Evolutionary conservation across 2,888 invertebrate genomes (phyloP).

Genomic region (Acanthosepion lycidas): DNA sequence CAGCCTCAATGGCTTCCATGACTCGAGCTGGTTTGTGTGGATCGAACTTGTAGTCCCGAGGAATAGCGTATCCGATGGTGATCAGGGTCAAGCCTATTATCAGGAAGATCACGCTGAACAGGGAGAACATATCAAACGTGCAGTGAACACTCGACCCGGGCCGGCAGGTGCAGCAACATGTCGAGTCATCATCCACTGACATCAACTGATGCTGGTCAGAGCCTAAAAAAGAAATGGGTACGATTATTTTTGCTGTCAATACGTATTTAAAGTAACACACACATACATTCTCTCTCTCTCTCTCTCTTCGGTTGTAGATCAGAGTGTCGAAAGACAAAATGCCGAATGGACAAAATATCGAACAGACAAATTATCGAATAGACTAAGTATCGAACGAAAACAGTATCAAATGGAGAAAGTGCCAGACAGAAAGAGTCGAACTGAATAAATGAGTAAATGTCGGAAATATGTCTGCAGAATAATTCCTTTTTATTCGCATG

Average conservation of each 20-base stretch:
- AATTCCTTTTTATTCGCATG: too few relatives aligned
- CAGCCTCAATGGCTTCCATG: conserved; percentile 20
- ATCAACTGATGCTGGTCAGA: background rate
- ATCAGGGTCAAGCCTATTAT: conserved; percentile 58
- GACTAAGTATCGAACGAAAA: too few relatives aligned
- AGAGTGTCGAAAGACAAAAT: too few relatives aligned
- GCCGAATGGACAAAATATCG: too few relatives aligned
- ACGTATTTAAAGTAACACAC: background rate
- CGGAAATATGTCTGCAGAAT: too few relatives aligned
- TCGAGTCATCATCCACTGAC: background rate
- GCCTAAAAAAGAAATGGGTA: background rate
- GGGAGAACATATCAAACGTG: background rate
- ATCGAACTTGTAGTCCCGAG: conserved; percentile 60
- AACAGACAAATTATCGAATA: too few relatives aligned
- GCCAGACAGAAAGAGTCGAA: too few relatives aligned
- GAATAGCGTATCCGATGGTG: conserved; percentile 60
- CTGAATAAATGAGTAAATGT: too few relatives aligned
- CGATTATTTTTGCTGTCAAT: background rate
- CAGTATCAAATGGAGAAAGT: too few relatives aligned
- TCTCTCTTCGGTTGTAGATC: too few relatives aligned
- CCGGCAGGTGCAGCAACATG: background rate
- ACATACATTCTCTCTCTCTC: too few relatives aligned
- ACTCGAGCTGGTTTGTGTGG: conserved; percentile 49
- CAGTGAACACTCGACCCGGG: accelerated
- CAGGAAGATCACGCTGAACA: conserved; percentile 54